These are phyloP conservation scores for Panonychus citri DNA, from an alignment of 1,140 invertebrate genomes.

Conservation along the genomic window DNA sequence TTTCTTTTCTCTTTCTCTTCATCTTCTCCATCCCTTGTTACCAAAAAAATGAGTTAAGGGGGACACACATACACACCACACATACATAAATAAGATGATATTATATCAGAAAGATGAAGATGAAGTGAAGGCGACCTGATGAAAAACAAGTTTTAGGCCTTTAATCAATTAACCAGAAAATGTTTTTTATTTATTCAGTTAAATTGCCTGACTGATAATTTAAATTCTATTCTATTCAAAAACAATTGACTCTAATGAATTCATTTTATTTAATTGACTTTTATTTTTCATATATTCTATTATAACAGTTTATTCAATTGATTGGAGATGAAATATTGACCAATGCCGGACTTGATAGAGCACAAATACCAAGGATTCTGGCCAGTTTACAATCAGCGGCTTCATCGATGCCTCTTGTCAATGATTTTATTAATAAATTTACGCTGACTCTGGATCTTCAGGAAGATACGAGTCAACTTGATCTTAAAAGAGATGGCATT, in stretches of 20 bases:
- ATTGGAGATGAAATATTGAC: conserved; percentile 10
- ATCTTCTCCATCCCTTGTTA: no score
- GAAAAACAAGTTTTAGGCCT: no score
- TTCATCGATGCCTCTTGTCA: conserved; percentile 8
- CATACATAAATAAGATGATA: no score
- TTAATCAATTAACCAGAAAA: not conserved
- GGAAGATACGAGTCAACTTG: conserved; percentile 3
- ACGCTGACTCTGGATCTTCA: conserved; percentile 8
- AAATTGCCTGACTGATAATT: not conserved
- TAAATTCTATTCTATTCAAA: not conserved
- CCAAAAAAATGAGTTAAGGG: no score
- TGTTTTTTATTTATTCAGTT: no score
- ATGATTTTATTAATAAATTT: conserved; percentile 7
- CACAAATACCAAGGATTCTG: conserved; percentile 9
- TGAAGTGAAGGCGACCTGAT: no score
- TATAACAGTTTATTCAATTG: conserved; percentile 12
- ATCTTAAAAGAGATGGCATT: conserved; percentile 5
- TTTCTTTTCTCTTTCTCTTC: no score
- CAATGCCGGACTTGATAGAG: conserved; percentile 6
- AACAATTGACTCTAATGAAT: no score
- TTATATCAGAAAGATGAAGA: no score
- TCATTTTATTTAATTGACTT: not conserved
- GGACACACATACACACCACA: no score
- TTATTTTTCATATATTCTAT: not conserved
- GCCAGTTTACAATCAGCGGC: conserved; percentile 8